Percentiles rank a stretch among this genome's conserved stretches.
Conservation (phyloP, 2,888 invertebrate genomes). For the Pseudeuparius sepicola region DNA sequence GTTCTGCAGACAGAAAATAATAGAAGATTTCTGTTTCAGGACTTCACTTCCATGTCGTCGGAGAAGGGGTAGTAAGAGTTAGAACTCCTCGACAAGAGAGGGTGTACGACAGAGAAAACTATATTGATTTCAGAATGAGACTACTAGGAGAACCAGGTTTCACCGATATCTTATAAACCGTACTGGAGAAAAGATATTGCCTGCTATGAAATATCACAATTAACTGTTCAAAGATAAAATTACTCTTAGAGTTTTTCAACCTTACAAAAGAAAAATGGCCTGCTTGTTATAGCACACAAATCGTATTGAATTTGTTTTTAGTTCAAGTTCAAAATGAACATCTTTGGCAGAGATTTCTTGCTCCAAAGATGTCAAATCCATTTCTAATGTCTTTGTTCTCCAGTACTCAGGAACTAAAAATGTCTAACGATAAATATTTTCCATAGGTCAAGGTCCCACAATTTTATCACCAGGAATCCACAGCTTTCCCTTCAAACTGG, state of each 20-base stretch:
- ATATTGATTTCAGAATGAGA: conserved; percentile 90
- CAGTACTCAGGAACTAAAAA: too few species aligned
- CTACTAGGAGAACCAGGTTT: conserved; percentile 78
- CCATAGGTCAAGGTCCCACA: conserved; percentile 67
- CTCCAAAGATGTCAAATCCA: too few species aligned
- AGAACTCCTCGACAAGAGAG: conserved; percentile 74
- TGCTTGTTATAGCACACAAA: too few species aligned
- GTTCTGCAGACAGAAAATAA: too few species aligned
- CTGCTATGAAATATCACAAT: too few species aligned
- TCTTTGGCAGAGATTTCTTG: too few species aligned
- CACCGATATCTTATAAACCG: background rate
- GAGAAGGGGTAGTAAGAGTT: conserved; percentile 86
- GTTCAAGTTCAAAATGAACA: too few species aligned
- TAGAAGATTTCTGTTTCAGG: conserved; percentile 48
- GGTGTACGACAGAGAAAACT: conserved; percentile 85
- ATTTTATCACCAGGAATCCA: conserved; percentile 86
- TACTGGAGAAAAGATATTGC: background rate
- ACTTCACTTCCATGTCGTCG: conserved; percentile 87
- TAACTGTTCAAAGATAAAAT: background rate
- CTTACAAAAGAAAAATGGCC: too few species aligned
- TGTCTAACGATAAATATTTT: too few species aligned
- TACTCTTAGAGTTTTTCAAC: background rate
- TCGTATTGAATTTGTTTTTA: too few species aligned
- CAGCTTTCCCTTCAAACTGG: conserved; percentile 89
- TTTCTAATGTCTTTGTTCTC: too few species aligned